Percentiles rank a stretch among this genome's conserved stretches.
phyloP scores from a whole-genome alignment of 2,797 vertebrate genomes.

The Chiloscyllium punctatum region DNA sequence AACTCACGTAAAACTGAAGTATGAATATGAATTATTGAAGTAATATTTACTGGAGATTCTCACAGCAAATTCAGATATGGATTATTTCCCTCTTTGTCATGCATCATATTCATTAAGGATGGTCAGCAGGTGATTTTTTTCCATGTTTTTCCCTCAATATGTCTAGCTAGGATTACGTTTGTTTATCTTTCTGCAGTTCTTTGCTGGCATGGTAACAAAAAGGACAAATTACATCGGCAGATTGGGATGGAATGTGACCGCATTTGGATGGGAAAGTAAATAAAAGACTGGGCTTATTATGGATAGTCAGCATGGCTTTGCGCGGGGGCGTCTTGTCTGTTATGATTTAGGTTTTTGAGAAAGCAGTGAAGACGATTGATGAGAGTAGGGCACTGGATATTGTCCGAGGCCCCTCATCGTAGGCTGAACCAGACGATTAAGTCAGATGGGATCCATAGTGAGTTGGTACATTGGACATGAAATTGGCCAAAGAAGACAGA shows the following conservation, averaged over 20 bases:
- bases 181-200: not conserved
- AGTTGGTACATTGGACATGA: too few species aligned
- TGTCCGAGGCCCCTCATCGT: too few species aligned
- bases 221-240: not conserved
- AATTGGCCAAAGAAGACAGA: too few species aligned
- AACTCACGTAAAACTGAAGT: not conserved
- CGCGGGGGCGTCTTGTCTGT: too few species aligned
- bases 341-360: too few species aligned
- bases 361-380: too few species aligned
- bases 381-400: too few species aligned
- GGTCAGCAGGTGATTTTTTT: not conserved
- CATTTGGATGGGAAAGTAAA: not conserved
- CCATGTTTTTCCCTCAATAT: not conserved
- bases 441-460: too few species aligned
- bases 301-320: too few species aligned
- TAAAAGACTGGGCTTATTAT: too few species aligned
- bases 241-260: not conserved
- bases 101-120: not conserved
- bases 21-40: not conserved
- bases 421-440: too few species aligned
- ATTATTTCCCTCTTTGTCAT: not conserved
- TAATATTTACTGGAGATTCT: not conserved
- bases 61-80: not conserved
- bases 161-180: not conserved
- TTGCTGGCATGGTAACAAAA: not conserved